These are phyloP conservation scores for Steinernema feltiae DNA, from an alignment of 1,140 invertebrate genomes.

Conservation along the genomic window DNA sequence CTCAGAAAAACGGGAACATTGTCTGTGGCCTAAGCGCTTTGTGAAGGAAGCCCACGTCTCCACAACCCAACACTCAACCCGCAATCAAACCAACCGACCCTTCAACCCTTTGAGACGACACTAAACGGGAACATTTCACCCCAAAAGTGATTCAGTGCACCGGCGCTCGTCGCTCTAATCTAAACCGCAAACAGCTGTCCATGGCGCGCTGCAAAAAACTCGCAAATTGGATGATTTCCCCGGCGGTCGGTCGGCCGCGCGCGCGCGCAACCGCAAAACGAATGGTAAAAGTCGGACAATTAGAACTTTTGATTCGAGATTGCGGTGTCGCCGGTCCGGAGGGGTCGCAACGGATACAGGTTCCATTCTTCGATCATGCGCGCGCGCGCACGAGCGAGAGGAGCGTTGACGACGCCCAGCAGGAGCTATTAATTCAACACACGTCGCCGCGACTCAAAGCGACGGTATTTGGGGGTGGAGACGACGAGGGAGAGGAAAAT, in stretches of 20 bases:
- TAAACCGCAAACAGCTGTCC: slow-evolving; percentile 1
- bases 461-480: neutral
- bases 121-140: too few species aligned
- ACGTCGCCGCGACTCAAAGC: too few species aligned
- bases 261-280: neutral
- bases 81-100: too few species aligned
- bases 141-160: too few species aligned
- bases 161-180: too few species aligned
- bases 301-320: neutral
- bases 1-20: too few species aligned
- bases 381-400: too few species aligned
- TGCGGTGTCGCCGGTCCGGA: neutral
- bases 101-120: too few species aligned
- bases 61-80: too few species aligned
- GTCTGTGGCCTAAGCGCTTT: too few species aligned
- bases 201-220: neutral
- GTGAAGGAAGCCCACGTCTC: too few species aligned
- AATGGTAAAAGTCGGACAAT: too few species aligned
- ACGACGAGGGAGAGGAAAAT: neutral
- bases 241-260: neutral
- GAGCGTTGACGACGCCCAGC: neutral
- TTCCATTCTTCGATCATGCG: neutral
- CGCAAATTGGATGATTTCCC: neutral
- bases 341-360: neutral
- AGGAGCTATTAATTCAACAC: slow-evolving; percentile 8